Percentiles rank a stretch among this genome's conserved stretches.
These are phyloP conservation scores for Onychorhynchus coronatus DNA, from an alignment of 2,113 vertebrate species.

Conservation along the genomic window DNA sequence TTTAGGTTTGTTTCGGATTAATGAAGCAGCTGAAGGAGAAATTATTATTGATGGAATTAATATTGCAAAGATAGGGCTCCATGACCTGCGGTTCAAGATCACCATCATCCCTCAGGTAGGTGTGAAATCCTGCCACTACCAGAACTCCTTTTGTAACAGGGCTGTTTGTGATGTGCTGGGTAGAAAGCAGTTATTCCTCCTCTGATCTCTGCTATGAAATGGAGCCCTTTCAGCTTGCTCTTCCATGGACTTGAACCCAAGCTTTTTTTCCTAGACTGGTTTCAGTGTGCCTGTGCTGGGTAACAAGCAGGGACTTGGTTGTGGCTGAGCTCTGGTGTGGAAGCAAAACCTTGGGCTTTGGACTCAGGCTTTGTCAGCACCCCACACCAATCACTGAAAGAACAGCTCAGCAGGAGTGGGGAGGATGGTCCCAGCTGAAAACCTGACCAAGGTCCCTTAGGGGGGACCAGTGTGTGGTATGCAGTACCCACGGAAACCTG, in stretches of 20 bases:
- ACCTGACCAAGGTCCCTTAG: background rate
- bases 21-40: slow-evolving; percentile 84
- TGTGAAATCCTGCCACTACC: background rate
- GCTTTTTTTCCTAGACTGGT: background rate
- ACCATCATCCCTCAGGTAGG: slow-evolving; percentile 96
- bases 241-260: background rate
- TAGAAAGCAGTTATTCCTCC: background rate
- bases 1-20: slow-evolving; percentile 92
- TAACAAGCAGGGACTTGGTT: background rate
- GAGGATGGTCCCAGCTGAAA: background rate
- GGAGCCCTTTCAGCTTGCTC: background rate
- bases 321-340: background rate
- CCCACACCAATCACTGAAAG: background rate
- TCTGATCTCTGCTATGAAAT: background rate
- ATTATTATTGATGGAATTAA: slow-evolving; percentile 89
- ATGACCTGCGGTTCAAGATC: slow-evolving; percentile 89
- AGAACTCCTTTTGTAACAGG: background rate
- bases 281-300: background rate
- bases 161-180: background rate
- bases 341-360: background rate
- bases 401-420: background rate
- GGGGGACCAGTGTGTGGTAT: background rate
- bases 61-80: slow-evolving; percentile 88
- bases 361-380: background rate
- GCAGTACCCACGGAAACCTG: background rate